Percentiles rank a stretch among this genome's conserved stretches.
Evolutionary conservation across 1,140 invertebrate species (phyloP).

Genomic region (Drosophila micromelanica): DNA sequence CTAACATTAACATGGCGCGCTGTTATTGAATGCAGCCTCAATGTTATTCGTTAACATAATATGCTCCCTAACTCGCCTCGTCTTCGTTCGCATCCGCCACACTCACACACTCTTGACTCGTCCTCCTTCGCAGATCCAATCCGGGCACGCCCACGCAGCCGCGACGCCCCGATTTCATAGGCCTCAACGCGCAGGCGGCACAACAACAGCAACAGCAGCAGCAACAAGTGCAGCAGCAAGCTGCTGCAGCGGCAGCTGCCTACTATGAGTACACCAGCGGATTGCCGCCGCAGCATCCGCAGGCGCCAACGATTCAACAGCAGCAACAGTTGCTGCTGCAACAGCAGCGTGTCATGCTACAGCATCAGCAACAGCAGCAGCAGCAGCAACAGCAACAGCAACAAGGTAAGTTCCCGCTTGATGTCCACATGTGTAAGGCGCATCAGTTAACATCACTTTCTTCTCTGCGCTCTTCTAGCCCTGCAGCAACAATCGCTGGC

Average conservation of each 20-base stretch:
- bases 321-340: conserved; percentile 74
- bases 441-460: background rate
- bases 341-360: conserved; percentile 74
- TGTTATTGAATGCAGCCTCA: conserved; percentile 13
- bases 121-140: conserved; percentile 89
- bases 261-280: conserved; percentile 86
- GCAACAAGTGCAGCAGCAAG: conserved; percentile 49
- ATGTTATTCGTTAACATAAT: conserved; percentile 26
- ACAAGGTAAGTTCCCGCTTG: conserved; percentile 53
- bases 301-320: conserved; percentile 76
- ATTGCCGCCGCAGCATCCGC: conserved; percentile 79
- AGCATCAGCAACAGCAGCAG: too few species aligned
- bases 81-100: background rate
- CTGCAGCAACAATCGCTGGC: conserved; percentile 64
- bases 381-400: conserved; percentile 71
- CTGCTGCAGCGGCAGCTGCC: conserved; percentile 74
- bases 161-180: conserved; percentile 93
- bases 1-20: conserved; percentile 21
- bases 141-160: conserved; percentile 94
- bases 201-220: conserved; percentile 47
- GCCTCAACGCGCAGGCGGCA: conserved; percentile 85
- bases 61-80: conserved; percentile 9
- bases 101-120: conserved; percentile 6
- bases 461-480: conserved; percentile 14
- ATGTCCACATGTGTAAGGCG: too few species aligned